Conservation (phyloP, 2,113 vertebrate species). For the Tachycineta bicolor region DNA sequence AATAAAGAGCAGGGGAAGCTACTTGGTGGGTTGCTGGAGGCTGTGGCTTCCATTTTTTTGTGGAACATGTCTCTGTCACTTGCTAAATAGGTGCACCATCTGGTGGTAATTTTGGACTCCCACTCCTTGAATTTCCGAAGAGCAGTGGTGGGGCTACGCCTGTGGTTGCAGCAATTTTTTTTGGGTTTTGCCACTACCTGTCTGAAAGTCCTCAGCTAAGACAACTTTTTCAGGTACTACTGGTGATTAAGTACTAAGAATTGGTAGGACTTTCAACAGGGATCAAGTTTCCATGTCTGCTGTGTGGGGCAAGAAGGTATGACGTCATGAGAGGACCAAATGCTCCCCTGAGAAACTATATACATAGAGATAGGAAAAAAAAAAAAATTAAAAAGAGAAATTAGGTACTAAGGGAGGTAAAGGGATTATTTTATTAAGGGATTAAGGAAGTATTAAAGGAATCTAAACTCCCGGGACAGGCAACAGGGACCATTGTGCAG, state of each 20-base stretch:
- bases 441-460: neutral
- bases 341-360: neutral
- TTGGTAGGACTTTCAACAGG: neutral
- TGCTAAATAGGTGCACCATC: constrained; percentile 70
- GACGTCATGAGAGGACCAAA: neutral
- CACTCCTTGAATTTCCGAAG: constrained; percentile 45
- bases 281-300: neutral
- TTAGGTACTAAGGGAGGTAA: neutral
- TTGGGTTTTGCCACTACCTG: neutral
- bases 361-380: neutral
- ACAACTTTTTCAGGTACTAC: neutral
- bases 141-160: neutral
- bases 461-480: neutral
- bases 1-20: constrained; percentile 43
- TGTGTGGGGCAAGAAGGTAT: neutral
- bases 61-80: constrained; percentile 54
- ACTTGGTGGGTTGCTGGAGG: constrained; percentile 41
- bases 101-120: constrained; percentile 67
- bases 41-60: constrained; percentile 59
- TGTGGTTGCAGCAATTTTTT: neutral
- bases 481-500: neutral
- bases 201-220: neutral
- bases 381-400: neutral
- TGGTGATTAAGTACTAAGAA: neutral
- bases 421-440: neutral